Evolutionary conservation across 37 sponge, comb jelly and placozoan species (phyloP).

Genomic region (Beroe forskalii): DNA sequence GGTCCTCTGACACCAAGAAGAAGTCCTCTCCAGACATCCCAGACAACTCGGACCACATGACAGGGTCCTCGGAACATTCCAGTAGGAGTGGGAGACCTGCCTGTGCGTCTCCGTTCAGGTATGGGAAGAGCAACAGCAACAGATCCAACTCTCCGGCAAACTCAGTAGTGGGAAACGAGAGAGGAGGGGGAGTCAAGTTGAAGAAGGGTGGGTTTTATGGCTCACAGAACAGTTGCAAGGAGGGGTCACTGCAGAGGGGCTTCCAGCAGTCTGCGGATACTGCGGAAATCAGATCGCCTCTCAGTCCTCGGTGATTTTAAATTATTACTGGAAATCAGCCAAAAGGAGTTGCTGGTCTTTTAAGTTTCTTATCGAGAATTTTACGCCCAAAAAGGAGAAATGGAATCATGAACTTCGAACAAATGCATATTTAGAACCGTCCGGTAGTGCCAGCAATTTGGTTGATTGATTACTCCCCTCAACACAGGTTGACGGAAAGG

Average conservation of each 20-base stretch:
- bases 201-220: neutral
- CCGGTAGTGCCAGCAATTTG: too few relatives aligned
- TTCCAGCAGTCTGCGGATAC: neutral
- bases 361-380: too few relatives aligned
- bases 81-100: neutral
- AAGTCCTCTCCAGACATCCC: neutral
- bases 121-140: slow-evolving; percentile 9
- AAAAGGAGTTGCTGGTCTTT: too few relatives aligned
- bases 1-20: neutral
- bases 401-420: too few relatives aligned
- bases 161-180: too few relatives aligned
- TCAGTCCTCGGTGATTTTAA: too few relatives aligned
- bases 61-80: neutral
- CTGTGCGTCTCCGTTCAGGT: slow-evolving; percentile 14
- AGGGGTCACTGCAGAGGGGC: neutral
- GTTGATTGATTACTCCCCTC: too few relatives aligned
- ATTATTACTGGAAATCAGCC: too few relatives aligned
- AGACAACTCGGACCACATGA: neutral
- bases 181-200: neutral
- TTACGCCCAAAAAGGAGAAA: too few relatives aligned
- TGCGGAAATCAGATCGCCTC: neutral
- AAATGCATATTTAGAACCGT: too few relatives aligned
- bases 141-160: slow-evolving; percentile 55
- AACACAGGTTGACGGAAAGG: slow-evolving; percentile 15
- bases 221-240: neutral